Conservation (phyloP, 1,140 invertebrate genomes). For the Trichonephila clavipes region DNA sequence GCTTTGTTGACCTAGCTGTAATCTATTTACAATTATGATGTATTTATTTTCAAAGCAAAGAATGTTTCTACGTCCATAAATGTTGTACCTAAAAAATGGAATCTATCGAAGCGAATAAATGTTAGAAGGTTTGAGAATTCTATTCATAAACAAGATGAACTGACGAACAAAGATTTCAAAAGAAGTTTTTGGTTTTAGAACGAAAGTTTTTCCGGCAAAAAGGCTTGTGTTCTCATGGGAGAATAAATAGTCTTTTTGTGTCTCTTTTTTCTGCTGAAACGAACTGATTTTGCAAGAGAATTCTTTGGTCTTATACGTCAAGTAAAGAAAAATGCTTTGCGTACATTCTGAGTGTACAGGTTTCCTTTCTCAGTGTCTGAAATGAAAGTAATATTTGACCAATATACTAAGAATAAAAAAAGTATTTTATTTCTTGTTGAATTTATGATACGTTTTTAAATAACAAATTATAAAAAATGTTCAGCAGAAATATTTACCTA, state of each 20-base stretch:
- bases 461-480: too few relatives aligned
- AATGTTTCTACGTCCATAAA: background rate
- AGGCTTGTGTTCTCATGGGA: background rate
- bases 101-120: background rate
- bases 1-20: too few relatives aligned
- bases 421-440: too few relatives aligned
- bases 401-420: too few relatives aligned
- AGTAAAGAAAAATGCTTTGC: background rate
- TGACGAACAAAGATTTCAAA: constrained; percentile 4
- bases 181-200: background rate
- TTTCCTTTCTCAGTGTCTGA: too few relatives aligned
- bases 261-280: background rate
- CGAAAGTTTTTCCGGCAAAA: background rate
- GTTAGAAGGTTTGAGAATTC: background rate
- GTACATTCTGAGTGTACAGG: background rate
- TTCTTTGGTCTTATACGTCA: background rate
- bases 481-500: too few relatives aligned
- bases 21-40: too few relatives aligned
- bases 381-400: too few relatives aligned
- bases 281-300: background rate
- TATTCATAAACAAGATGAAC: background rate
- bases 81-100: background rate
- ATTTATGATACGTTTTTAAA: too few relatives aligned
- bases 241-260: background rate
- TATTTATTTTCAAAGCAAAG: background rate